phyloP scores from a whole-genome alignment of 2,113 vertebrate genomes.

The Calyptommatus sinebrachiatus region DNA sequence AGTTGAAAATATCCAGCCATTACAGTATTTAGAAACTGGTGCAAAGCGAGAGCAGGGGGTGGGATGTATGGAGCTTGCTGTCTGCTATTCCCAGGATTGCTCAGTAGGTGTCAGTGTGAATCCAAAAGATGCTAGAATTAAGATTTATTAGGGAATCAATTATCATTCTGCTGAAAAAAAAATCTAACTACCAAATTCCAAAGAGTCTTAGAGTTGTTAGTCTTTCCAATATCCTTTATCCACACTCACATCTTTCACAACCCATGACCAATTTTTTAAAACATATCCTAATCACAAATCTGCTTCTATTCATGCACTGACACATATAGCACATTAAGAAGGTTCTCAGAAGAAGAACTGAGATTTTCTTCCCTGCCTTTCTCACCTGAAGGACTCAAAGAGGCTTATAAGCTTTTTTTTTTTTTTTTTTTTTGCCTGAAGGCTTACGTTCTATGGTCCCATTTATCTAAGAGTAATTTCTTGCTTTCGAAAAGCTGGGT shows the following conservation, averaged over 20 bases:
- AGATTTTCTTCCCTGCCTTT: too few relatives aligned
- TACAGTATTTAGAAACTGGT: background rate
- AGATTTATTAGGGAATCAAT: background rate
- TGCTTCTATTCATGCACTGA: too few relatives aligned
- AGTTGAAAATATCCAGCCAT: background rate
- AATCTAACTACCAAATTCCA: background rate
- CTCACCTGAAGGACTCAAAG: too few relatives aligned
- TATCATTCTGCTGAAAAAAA: slow-evolving; percentile 1
- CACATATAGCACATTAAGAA: background rate
- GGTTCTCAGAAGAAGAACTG: background rate
- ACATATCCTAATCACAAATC: background rate
- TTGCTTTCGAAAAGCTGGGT: too few relatives aligned
- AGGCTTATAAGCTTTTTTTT: too few relatives aligned
- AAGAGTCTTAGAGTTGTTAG: background rate
- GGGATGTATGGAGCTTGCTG: too few relatives aligned
- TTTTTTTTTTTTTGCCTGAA: too few relatives aligned
- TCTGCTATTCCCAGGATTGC: slow-evolving; percentile 4
- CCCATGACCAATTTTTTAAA: background rate
- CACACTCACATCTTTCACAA: background rate
- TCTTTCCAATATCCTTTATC: background rate
- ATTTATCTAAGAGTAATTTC: too few relatives aligned
- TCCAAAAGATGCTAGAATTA: slow-evolving; percentile 23
- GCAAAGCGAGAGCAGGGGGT: too few relatives aligned
- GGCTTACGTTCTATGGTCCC: too few relatives aligned
- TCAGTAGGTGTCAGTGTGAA: slow-evolving; percentile 55